phyloP scores from a whole-genome alignment of 1,140 invertebrate species.

The Leptoteleia sp. region DNA sequence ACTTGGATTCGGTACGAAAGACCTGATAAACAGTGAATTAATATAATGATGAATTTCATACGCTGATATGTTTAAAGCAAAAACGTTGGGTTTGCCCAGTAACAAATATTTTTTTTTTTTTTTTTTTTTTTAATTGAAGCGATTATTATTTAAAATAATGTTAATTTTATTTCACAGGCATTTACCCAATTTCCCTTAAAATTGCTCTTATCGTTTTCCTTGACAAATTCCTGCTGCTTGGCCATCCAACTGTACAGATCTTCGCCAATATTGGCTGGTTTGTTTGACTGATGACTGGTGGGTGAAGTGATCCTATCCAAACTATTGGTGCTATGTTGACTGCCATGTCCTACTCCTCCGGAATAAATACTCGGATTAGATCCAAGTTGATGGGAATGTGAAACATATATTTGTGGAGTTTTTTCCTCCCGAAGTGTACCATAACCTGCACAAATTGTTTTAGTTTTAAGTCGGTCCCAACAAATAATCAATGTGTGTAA shows the following conservation, averaged over 20 bases:
- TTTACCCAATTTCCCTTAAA: conserved; percentile 80
- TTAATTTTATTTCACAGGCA: too few relatives aligned
- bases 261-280: conserved; percentile 83
- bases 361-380: conserved; percentile 85
- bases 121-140: too few relatives aligned
- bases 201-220: conserved; percentile 79
- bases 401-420: conserved; percentile 77
- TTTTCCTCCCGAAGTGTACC: conserved; percentile 88
- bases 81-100: too few relatives aligned
- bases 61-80: too few relatives aligned
- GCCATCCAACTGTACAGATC: conserved; percentile 98
- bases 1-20: conserved; percentile 78
- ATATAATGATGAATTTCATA: not conserved
- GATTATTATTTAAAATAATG: too few relatives aligned
- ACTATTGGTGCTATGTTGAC: conserved; percentile 79
- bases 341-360: conserved; percentile 78
- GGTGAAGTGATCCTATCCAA: conserved; percentile 78
- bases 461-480: too few relatives aligned
- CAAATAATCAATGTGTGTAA: too few relatives aligned
- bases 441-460: too few relatives aligned
- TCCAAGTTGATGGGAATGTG: conserved; percentile 79
- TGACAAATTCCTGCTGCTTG: conserved; percentile 89
- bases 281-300: conserved; percentile 73
- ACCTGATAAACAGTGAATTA: conserved; percentile 70
- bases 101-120: too few relatives aligned